Percentiles rank a stretch among this genome's conserved stretches.
These are phyloP conservation scores for Nesometra sesokonis DNA, from an alignment of 35 echinoderm and acorn worm species.

Conservation along the genomic window DNA sequence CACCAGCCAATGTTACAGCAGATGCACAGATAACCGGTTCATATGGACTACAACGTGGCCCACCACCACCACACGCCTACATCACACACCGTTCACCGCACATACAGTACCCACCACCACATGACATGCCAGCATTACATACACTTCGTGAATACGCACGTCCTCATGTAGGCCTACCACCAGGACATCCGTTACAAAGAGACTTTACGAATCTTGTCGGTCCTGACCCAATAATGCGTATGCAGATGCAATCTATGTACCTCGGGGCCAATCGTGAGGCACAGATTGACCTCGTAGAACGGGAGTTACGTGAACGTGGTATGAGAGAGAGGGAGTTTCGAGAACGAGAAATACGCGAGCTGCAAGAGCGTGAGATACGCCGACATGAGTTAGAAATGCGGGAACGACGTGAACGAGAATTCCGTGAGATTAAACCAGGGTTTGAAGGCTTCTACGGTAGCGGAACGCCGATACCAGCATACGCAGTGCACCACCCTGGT, in stretches of 20 bases:
- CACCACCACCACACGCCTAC: conserved; percentile 22
- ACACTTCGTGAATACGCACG: conserved; percentile 90
- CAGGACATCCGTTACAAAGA: background rate
- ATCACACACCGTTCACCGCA: background rate
- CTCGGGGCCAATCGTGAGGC: conserved; percentile 65
- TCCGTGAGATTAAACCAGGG: conserved; percentile 41
- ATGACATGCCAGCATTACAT: conserved; percentile 79
- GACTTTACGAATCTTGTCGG: conserved; percentile 51
- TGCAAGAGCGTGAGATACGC: conserved; percentile 16
- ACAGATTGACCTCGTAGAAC: conserved; percentile 80
- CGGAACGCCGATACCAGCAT: conserved; percentile 1
- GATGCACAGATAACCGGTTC: conserved; percentile 87
- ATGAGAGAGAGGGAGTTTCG: conserved; percentile 39
- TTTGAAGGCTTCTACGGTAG: conserved; percentile 40
- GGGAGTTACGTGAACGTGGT: conserved; percentile 77
- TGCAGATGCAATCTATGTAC: conserved; percentile 62
- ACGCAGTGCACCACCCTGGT: background rate
- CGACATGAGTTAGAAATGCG: conserved; percentile 32
- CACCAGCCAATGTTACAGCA: conserved; percentile 74
- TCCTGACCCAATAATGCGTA: conserved; percentile 86
- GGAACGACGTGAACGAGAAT: conserved; percentile 45
- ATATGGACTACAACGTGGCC: conserved; percentile 4
- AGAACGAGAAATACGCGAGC: conserved; percentile 40
- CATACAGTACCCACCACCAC: conserved; percentile 42
- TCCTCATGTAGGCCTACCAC: conserved; percentile 56